phyloP scores from a whole-genome alignment of 2,888 invertebrate genomes.

The Nomada flava region DNA sequence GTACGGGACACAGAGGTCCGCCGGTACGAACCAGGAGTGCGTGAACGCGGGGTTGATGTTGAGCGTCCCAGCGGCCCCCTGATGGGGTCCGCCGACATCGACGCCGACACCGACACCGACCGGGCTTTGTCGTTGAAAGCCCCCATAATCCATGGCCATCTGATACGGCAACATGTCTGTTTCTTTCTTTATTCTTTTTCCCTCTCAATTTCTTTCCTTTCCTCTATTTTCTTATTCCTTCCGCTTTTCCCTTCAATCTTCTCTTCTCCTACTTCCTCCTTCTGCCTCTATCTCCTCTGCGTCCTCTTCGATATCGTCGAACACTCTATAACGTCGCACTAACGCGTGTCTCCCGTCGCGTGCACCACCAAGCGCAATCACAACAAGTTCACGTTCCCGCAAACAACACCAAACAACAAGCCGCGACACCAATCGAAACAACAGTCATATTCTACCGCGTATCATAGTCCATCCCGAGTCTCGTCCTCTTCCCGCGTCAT shows the following conservation, averaged over 20 bases:
- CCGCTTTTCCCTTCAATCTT: not conserved
- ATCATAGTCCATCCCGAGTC: constrained; percentile 51
- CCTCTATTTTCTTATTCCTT: not conserved
- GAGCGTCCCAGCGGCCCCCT: constrained; percentile 91
- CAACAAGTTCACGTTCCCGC: constrained; percentile 40
- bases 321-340: constrained; percentile 29
- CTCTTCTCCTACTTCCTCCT: not conserved
- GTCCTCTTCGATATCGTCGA: not conserved
- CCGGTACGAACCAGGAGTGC: constrained; percentile 98
- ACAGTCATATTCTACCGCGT: constrained; percentile 43
- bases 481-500: constrained; percentile 48
- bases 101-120: constrained; percentile 81
- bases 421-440: constrained; percentile 23
- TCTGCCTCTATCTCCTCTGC: not conserved
- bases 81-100: constrained; percentile 87
- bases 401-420: constrained; percentile 34
- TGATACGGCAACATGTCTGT: constrained; percentile 92
- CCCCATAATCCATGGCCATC: constrained; percentile 91
- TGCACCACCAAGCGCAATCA: constrained; percentile 24
- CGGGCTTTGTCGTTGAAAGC: constrained; percentile 85
- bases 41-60: constrained; percentile 93
- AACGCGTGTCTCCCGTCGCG: constrained; percentile 7
- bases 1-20: constrained; percentile 96
- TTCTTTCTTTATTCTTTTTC: constrained; percentile 9
- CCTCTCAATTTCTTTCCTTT: constrained; percentile 16